Evolutionary conservation across 2,113 vertebrate species (phyloP).

Genomic region (Collichthys lucidus): DNA sequence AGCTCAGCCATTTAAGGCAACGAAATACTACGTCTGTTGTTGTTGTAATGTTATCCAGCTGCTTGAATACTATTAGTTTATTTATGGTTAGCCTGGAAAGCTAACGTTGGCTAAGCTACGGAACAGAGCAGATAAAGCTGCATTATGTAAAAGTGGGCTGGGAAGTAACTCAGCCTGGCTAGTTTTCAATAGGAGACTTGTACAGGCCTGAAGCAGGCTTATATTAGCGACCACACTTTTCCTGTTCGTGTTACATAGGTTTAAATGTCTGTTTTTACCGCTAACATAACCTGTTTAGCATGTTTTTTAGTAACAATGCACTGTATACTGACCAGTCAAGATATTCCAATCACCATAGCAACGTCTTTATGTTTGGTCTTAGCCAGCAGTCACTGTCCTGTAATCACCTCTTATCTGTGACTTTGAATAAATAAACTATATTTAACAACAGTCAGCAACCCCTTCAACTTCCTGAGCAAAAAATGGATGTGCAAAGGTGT

Average conservation of each 20-base stretch:
- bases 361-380: background rate
- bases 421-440: no score
- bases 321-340: no score
- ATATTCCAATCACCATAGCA: background rate
- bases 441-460: no score
- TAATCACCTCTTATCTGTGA: background rate
- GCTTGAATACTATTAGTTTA: background rate
- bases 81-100: background rate
- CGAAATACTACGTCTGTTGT: background rate
- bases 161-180: background rate
- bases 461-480: background rate
- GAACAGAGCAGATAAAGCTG: background rate
- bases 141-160: background rate
- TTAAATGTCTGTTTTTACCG: background rate
- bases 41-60: background rate
- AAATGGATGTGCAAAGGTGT: background rate
- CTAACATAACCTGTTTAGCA: background rate
- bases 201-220: constrained; percentile 26
- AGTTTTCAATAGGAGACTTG: background rate
- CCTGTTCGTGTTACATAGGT: background rate
- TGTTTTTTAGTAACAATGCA: background rate
- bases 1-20: background rate
- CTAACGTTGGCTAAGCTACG: background rate
- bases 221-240: background rate
- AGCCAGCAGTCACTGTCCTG: background rate